Percentiles rank a stretch among this genome's conserved stretches.
phyloP scores from a whole-genome alignment of 2,888 invertebrate genomes.

The Caenorhabditis plicata region DNA sequence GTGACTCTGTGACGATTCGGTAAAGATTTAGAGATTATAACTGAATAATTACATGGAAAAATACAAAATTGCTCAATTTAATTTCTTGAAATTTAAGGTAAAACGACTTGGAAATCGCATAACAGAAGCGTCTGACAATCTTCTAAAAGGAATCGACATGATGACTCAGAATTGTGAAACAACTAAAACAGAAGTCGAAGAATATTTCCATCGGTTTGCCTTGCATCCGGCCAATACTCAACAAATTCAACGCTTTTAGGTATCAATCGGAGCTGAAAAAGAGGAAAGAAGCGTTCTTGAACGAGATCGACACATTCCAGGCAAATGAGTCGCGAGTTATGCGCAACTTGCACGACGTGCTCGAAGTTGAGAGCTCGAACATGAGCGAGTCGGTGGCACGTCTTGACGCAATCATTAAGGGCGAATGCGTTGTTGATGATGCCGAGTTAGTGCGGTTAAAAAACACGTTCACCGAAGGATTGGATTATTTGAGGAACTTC shows the following conservation, averaged over 20 bases:
- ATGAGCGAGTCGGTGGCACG: conserved; percentile 94
- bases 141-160: conserved; percentile 78
- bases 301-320: conserved; percentile 81
- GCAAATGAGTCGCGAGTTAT: conserved; percentile 78
- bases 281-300: conserved; percentile 72
- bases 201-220: conserved; percentile 68
- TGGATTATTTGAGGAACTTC: conserved; percentile 88
- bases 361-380: conserved; percentile 90
- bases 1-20: too few relatives aligned
- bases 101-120: too few relatives aligned
- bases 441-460: conserved; percentile 90
- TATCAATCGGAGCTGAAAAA: conserved; percentile 66
- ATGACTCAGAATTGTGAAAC: conserved; percentile 86
- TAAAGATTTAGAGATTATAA: too few relatives aligned
- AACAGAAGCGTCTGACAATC: conserved; percentile 54
- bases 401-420: conserved; percentile 74
- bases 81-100: too few relatives aligned
- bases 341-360: conserved; percentile 73
- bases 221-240: neutral
- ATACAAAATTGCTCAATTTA: too few relatives aligned
- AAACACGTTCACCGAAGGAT: conserved; percentile 90
- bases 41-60: too few relatives aligned
- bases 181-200: conserved; percentile 89
- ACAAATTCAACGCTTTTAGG: conserved; percentile 12
- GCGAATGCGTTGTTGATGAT: conserved; percentile 71